phyloP scores from a whole-genome alignment of 1,140 invertebrate genomes.

The Scaptomyza montana region DNA sequence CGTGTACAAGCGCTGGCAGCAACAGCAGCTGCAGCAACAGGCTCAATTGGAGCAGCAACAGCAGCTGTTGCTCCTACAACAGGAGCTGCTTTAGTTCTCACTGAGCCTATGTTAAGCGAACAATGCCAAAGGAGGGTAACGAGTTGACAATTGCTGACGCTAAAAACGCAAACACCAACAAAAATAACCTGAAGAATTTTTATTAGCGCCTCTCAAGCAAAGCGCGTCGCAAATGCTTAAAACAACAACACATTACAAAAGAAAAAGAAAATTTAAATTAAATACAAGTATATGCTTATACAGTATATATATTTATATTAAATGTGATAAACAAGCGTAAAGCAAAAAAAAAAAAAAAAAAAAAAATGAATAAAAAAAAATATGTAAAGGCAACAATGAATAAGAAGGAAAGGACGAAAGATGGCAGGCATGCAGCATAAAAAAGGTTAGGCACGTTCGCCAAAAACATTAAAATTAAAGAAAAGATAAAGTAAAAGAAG shows the following conservation, averaged over 20 bases:
- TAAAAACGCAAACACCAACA: conserved; percentile 23
- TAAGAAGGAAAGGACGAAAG: background rate
- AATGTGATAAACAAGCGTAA: conserved; percentile 80
- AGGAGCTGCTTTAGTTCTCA: conserved; percentile 63
- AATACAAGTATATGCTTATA: conserved; percentile 58
- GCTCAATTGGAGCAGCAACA: conserved; percentile 70
- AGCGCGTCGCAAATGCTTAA: conserved; percentile 50
- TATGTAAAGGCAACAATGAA: background rate
- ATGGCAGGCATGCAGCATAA: conserved; percentile 13
- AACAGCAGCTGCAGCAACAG: conserved; percentile 71
- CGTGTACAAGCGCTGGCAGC: conserved; percentile 75
- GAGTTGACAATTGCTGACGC: conserved; percentile 15
- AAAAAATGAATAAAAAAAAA: conserved; percentile 4
- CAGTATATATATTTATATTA: conserved; percentile 62
- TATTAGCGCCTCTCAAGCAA: conserved; percentile 31
- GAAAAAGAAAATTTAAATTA: conserved; percentile 50
- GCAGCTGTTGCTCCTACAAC: conserved; percentile 68
- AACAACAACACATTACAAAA: conserved; percentile 21
- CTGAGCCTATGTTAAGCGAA: conserved; percentile 11
- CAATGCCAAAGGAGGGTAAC: conserved; percentile 28
- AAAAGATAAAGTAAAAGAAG: background rate
- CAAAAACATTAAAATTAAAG: background rate
- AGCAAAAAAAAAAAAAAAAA: conserved; percentile 55
- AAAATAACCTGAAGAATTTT: conserved; percentile 56
- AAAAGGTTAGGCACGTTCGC: conserved; percentile 30